Evolutionary conservation across 1,140 invertebrate species (phyloP).

Genomic region (Popillia japonica): DNA sequence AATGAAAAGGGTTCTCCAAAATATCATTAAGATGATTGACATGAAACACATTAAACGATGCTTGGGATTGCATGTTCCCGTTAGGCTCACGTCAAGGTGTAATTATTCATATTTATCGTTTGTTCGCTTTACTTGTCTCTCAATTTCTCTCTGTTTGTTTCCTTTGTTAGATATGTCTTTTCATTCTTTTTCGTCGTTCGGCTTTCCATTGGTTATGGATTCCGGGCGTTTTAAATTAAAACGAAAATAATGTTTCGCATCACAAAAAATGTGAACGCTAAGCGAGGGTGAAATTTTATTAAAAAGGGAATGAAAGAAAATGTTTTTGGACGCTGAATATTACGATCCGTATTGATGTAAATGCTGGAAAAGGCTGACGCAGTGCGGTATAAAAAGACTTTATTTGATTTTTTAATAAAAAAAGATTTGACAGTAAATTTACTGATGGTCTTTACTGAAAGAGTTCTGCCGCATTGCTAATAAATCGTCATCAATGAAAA

Average conservation of each 20-base stretch:
- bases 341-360: too few relatives aligned
- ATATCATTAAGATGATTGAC: conserved; percentile 59
- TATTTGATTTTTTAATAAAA: too few relatives aligned
- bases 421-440: too few relatives aligned
- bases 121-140: conserved; percentile 40
- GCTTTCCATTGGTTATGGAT: conserved; percentile 13
- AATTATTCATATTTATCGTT: conserved; percentile 56
- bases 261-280: conserved; percentile 47
- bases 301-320: neutral
- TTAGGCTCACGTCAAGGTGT: conserved; percentile 51
- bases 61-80: conserved; percentile 55
- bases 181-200: neutral
- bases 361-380: too few relatives aligned
- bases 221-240: neutral
- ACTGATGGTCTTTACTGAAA: too few relatives aligned
- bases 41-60: conserved; percentile 58
- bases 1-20: conserved; percentile 57
- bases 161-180: neutral
- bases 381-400: too few relatives aligned
- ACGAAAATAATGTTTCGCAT: conserved; percentile 47
- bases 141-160: conserved; percentile 17
- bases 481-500: too few relatives aligned
- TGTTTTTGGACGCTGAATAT: neutral
- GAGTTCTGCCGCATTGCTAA: too few relatives aligned
- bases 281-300: conserved; percentile 29